phyloP scores from a whole-genome alignment of 2,113 vertebrate species.

The Trinectes maculatus region DNA sequence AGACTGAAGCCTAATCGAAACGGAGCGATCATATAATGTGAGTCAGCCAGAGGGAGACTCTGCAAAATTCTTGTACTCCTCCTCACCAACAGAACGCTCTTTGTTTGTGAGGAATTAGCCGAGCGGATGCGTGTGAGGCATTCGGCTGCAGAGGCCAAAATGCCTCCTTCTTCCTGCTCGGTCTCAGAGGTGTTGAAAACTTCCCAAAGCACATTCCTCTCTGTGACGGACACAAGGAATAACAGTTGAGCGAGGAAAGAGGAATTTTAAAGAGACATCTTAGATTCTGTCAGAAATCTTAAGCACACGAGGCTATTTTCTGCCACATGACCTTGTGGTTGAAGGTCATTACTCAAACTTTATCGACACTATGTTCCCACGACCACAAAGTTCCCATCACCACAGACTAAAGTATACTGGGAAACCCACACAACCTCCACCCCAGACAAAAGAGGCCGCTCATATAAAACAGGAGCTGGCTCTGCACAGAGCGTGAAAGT shows the following conservation, averaged over 20 bases:
- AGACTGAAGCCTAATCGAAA: slow-evolving; percentile 19
- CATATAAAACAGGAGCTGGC: slow-evolving; percentile 45
- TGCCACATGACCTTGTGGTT: slow-evolving; percentile 35
- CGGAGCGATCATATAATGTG: slow-evolving; percentile 35
- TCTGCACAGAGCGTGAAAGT: slow-evolving; percentile 57
- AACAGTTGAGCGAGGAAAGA: slow-evolving; percentile 49
- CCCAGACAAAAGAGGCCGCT: slow-evolving; percentile 50
- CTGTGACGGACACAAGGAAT: slow-evolving; percentile 57
- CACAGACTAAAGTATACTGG: slow-evolving; percentile 54
- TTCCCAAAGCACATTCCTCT: slow-evolving; percentile 75
- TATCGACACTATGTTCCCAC: slow-evolving; percentile 50
- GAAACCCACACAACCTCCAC: slow-evolving; percentile 60
- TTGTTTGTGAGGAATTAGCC: slow-evolving; percentile 67
- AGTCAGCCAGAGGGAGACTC: slow-evolving; percentile 36
- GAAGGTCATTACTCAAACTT: slow-evolving; percentile 50
- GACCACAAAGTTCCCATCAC: slow-evolving; percentile 46
- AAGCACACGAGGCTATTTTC: neutral
- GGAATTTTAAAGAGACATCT: slow-evolving; percentile 36
- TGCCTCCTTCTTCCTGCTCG: slow-evolving; percentile 70
- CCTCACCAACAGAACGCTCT: slow-evolving; percentile 62
- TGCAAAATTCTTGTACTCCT: slow-evolving; percentile 40
- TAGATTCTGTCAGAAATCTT: neutral
- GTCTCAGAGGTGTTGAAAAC: slow-evolving; percentile 77
- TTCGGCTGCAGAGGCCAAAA: slow-evolving; percentile 58
- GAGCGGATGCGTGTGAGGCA: slow-evolving; percentile 63